Base-by-base conservation (phyloP, 1,140 invertebrate species). In the Drosophila hydei region DNA sequence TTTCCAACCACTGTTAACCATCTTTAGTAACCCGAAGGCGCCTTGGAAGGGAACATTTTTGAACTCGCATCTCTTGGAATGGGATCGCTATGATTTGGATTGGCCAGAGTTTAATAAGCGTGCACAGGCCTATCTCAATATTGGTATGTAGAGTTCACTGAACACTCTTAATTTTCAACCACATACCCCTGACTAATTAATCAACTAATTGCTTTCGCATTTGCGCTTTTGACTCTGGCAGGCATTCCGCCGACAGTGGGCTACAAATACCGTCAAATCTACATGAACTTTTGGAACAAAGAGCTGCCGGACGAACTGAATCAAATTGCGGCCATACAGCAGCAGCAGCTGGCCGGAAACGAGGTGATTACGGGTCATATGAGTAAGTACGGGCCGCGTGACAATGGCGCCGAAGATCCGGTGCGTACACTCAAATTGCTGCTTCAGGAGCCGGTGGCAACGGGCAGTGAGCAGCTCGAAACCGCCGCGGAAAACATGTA, bases 21-120 rank as follows among this genome's bases (percentile, higher is more conserved):
- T n/a, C n/a, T 9, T 59, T 33, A 96, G 96, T 38, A 95, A 96
- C 89, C 96, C 96, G 0, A 96, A 97, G 75, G 93, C 93, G 18
- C 94, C 93, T 47, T 94, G 92, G 92, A 94, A 92, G 60, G 92
- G 92, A 27, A 91, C 90, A 61, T 94, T 93, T 92, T 90, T 93
- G 36, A 94, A 92, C 8, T 92, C 93, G 3, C 93, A 93, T 72
- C 91, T 92, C 45, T 93, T 93, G 62, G 94, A 94, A 51, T 95
- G 94, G 94, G 92, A 92, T 60, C 94, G 94, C 71, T 96, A 95
- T 75, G 94, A 95, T 50, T 89, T 95, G 7, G 94, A 96, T 42
- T 97, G 97, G 97, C 96, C 96, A 0, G 94, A 95, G 56, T 98
- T 96, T 75, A 95, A 96, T 75, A 91, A 92, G 3, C 91, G 93